These are phyloP conservation scores for Sinonovacula constricta DNA, from an alignment of 1,140 invertebrate genomes.

Conservation along the genomic window DNA sequence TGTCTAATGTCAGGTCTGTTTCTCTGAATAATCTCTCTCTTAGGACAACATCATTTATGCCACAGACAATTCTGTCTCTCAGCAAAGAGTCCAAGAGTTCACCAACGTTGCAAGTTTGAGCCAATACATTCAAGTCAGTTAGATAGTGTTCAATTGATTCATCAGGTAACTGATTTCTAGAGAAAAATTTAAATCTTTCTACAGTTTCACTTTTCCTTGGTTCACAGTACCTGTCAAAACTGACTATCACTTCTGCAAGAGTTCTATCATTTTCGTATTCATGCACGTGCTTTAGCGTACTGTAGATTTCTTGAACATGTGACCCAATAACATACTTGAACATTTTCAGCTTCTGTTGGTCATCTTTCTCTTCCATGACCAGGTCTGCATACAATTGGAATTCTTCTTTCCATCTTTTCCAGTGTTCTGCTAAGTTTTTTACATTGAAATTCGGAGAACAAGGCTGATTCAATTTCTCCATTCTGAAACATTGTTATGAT, in stretches of 20 bases:
- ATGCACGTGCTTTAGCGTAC: too few species aligned
- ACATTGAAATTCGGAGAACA: neutral
- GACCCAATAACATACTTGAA: too few species aligned
- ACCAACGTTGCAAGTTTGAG: neutral
- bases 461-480: neutral
- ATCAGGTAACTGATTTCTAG: neutral
- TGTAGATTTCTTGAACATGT: too few species aligned
- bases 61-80: slow-evolving; percentile 3
- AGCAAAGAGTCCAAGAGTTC: neutral
- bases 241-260: neutral
- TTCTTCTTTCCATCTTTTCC: too few species aligned
- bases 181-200: neutral
- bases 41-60: neutral
- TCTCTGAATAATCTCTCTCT: neutral
- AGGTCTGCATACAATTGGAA: too few species aligned
- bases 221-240: neutral
- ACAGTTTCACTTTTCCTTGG: neutral
- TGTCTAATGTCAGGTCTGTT: slow-evolving; percentile 6
- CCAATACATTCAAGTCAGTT: neutral
- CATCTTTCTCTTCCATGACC: too few species aligned
- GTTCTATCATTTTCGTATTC: neutral
- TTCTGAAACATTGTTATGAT: neutral
- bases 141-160: neutral
- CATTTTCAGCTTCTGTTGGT: too few species aligned
- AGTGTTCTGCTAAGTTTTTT: neutral